Evolutionary conservation across 2,888 invertebrate genomes (phyloP).

Genomic region (Rosalia funebris): DNA sequence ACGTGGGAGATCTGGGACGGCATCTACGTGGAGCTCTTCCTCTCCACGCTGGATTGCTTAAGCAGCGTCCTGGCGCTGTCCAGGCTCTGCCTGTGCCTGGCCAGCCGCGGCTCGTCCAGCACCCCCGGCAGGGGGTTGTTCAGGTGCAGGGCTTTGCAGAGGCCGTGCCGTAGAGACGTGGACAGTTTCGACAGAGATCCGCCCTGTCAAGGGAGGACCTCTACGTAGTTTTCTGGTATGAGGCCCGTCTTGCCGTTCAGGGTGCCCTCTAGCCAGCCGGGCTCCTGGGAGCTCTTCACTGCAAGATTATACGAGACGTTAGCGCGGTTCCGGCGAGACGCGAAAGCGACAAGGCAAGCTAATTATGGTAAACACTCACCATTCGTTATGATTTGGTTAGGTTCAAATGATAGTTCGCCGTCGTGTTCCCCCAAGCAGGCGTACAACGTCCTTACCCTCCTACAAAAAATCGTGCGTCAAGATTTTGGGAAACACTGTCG

Average conservation of each 20-base stretch:
- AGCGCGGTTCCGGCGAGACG: too few relatives aligned
- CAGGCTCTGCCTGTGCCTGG: slow-evolving; percentile 57
- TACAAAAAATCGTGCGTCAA: slow-evolving; percentile 60
- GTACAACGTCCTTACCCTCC: slow-evolving; percentile 92
- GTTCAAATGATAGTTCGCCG: slow-evolving; percentile 96
- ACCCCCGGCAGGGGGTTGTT: slow-evolving; percentile 53
- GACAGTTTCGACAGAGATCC: slow-evolving; percentile 59
- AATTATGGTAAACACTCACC: too few relatives aligned
- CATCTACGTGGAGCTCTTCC: slow-evolving; percentile 57
- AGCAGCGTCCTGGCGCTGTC: slow-evolving; percentile 52
- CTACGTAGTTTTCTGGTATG: slow-evolving; percentile 97
- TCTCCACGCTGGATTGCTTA: slow-evolving; percentile 53
- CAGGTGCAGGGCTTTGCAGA: slow-evolving; percentile 58
- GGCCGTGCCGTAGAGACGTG: slow-evolving; percentile 56
- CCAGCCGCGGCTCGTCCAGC: slow-evolving; percentile 43
- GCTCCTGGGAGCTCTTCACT: slow-evolving; percentile 92
- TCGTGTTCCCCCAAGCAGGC: slow-evolving; percentile 96
- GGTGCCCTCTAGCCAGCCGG: slow-evolving; percentile 97
- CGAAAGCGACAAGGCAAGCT: too few relatives aligned
- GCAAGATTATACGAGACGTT: slow-evolving; percentile 60
- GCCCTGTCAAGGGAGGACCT: slow-evolving; percentile 76
- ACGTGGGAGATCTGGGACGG: not conserved
- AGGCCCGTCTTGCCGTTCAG: slow-evolving; percentile 91
- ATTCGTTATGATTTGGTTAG: slow-evolving; percentile 97
- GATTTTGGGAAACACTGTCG: not conserved